Evolutionary conservation across 2,113 vertebrate species (phyloP).

Genomic region (Callopanchax toddi): DNA sequence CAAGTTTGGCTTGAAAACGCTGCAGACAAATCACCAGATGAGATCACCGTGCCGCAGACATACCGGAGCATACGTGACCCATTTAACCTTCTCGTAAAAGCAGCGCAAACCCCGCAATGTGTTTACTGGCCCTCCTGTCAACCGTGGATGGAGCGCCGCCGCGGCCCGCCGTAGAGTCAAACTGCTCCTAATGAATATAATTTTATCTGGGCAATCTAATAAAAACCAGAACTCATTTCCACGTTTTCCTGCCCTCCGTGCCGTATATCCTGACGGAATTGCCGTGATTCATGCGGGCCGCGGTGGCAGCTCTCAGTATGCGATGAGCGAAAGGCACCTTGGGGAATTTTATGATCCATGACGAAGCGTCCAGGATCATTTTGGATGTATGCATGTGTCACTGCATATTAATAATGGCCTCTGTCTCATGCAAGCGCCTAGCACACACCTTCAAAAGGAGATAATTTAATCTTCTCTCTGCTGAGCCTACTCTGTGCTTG

Average conservation of each 20-base stretch:
- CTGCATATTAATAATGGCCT: slow-evolving; percentile 80
- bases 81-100: slow-evolving; percentile 58
- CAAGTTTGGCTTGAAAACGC: slow-evolving; percentile 34
- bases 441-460: slow-evolving; percentile 68
- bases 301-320: slow-evolving; percentile 61
- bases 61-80: slow-evolving; percentile 47
- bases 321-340: slow-evolving; percentile 79
- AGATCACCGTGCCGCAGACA: slow-evolving; percentile 32
- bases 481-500: slow-evolving; percentile 46
- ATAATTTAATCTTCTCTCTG: slow-evolving; percentile 75
- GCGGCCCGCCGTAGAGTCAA: slow-evolving; percentile 37
- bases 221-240: slow-evolving; percentile 56
- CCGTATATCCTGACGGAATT: slow-evolving; percentile 46
- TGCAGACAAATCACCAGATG: slow-evolving; percentile 40
- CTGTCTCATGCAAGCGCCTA: slow-evolving; percentile 68
- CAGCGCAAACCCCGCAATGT: slow-evolving; percentile 59
- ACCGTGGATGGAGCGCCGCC: slow-evolving; percentile 38
- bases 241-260: slow-evolving; percentile 37
- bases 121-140: slow-evolving; percentile 58
- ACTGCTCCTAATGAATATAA: slow-evolving; percentile 64
- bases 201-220: slow-evolving; percentile 69
- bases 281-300: slow-evolving; percentile 66
- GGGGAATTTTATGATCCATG: slow-evolving; percentile 81
- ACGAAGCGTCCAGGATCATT: slow-evolving; percentile 75
- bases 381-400: slow-evolving; percentile 79